Base-by-base conservation (phyloP, 2,113 vertebrate species). In the Atrichornis clamosus region DNA sequence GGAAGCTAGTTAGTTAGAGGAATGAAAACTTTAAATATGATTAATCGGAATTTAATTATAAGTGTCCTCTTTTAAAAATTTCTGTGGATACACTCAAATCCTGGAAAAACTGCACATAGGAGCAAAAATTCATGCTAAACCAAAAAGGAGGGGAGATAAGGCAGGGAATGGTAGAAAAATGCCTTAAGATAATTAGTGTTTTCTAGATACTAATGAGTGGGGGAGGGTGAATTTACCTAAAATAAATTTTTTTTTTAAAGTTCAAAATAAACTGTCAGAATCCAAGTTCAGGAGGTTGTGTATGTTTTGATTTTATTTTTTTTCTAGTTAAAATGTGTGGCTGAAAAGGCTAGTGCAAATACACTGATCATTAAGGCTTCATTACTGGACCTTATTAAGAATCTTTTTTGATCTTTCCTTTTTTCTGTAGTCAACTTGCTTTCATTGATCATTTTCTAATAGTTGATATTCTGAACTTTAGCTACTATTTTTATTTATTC, bases 381-480 rank as follows among this genome's bases (percentile, higher is more conserved):
- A n/a, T 75, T 64, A 59, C 30, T 76, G n/a, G 49, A 81, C 32
- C 28, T 53, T 82, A 30, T 13, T 68, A 56, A 46, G 64, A 77
- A 49, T 76, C 78, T 85, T 93, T 91, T 91, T 60, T 82, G 55
- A 70, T 92, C 24, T 80, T 89, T 64, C 24, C 9, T 85, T 91
- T 93, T 74, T 85, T 59, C 85, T 83, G 9, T 63, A 39, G 3
- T 76, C 63, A 87, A 5, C 64, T 83, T 86, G 17, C 86, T 92
- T 96, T 96, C 53, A 70, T 62, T 94, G 88, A 47, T 26, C 2
- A 24, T 85, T 93, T 89, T 93, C 78, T 91, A 69, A 46, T 75
- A 96, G 77, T 11, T 85, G 33, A 19, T 84, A 49, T 32, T 85
- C 75, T 95, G 37, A 85, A 73, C 11, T 10, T 91, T 30, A 77